Base-by-base conservation (phyloP, 1,140 invertebrate species). In the Atta colombica region DNA sequence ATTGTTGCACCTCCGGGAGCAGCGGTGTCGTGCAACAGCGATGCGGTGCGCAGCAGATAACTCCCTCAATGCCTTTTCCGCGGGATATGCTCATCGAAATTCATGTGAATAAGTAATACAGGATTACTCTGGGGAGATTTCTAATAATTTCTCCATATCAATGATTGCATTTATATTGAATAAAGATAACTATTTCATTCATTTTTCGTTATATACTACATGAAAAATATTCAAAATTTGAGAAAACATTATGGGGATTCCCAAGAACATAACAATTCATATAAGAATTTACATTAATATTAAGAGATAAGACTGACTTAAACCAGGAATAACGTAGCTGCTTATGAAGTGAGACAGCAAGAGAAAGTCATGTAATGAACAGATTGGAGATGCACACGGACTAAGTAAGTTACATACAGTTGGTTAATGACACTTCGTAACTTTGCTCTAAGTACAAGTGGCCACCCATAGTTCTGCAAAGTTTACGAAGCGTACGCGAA, bases 1-100 rank as follows among this genome's bases (percentile, higher is more conserved):
- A 91, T 88, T 90, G 91, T 93, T 92, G 87, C 80, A 89, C 93
- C 89, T 91, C 55, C 28, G 91, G 92, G 91, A 91, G n/a, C 61
- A 10, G 16, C 51, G 66, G 63, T 55, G 35, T 77, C 84, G 71
- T 75, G 68, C 53, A 72, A 69, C 12, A 39, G 49, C 75, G n/a
- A 14, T 21, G 55, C 45, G 51, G 21, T 60, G 66, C 80, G 31
- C 55, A 21, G 25, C 45, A 35, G 72, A 60, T 84, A 61, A 65
- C 61, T 58, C 14, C 66, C 51, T 84, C 60, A 69, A 51, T 63
- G 61, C 35, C 49, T 53, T 80, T 78, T 58, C 14, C 61, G 12
- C 25, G 58, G 28, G 53, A 45, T 66, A 60, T 61, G 71, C 60
- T 82, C 60, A 68, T 74, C 5, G 35, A 68, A 72, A 81, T 89